Conservation (phyloP, 2,113 vertebrate genomes). For the Carlito syrichta region DNA sequence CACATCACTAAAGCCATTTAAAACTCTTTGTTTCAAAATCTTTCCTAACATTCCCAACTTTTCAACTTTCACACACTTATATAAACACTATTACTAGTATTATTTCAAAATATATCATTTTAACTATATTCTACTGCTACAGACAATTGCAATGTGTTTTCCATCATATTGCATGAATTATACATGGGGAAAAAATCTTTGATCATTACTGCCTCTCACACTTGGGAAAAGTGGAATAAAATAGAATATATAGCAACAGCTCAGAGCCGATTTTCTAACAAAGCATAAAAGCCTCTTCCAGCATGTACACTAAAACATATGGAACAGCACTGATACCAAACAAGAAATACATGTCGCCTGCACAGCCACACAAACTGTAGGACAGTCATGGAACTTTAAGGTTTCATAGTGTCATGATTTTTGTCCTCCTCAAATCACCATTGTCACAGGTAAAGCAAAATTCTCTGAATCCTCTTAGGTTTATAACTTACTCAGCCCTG, state of each 20-base stretch:
- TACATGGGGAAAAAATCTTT: not conserved
- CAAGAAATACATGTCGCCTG: not conserved
- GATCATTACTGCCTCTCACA: conserved; percentile 8
- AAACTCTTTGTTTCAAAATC: not conserved
- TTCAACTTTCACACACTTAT: not conserved
- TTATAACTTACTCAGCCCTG: not conserved
- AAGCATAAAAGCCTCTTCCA: not conserved
- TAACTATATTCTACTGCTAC: not conserved
- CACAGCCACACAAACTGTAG: not conserved
- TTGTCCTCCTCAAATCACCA: conserved; percentile 14
- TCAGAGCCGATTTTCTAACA: not conserved
- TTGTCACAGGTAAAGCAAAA: not conserved
- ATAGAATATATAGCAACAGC: not conserved
- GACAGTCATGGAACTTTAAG: not conserved
- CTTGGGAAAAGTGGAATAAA: not conserved
- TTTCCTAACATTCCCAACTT: not conserved
- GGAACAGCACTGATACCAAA: not conserved
- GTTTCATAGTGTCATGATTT: not conserved
- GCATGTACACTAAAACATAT: not conserved
- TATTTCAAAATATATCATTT: not conserved
- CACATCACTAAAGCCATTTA: not conserved
- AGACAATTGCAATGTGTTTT: not conserved
- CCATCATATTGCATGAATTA: not conserved
- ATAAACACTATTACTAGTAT: not conserved
- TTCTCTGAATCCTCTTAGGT: conserved; percentile 33